These are phyloP conservation scores for Pinctada fucata DNA, from an alignment of 2,888 invertebrate species.

Conservation along the genomic window DNA sequence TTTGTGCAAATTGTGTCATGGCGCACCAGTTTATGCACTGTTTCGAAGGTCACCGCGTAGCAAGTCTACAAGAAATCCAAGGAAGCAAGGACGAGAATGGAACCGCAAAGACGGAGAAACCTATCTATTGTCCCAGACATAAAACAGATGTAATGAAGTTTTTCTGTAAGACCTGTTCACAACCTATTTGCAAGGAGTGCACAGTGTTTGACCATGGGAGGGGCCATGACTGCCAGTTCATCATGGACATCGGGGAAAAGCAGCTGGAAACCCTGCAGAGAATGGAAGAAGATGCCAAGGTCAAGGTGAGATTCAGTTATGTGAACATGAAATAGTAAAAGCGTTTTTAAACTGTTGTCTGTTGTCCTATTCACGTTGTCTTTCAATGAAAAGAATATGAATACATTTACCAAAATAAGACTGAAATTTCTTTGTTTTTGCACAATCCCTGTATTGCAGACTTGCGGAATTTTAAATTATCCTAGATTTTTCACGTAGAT, in stretches of 20 bases:
- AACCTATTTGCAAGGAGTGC: slow-evolving; percentile 97
- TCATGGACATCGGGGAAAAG: slow-evolving; percentile 78
- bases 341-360: no score
- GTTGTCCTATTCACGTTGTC: no score
- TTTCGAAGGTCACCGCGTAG: slow-evolving; percentile 96
- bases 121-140: slow-evolving; percentile 89
- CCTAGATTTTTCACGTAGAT: no score
- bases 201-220: slow-evolving; percentile 84
- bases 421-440: no score
- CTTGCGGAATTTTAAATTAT: no score
- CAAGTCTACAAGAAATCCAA: slow-evolving; percentile 81
- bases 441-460: no score
- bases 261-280: slow-evolving; percentile 88
- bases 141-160: slow-evolving; percentile 93
- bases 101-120: slow-evolving; percentile 62
- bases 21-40: slow-evolving; percentile 99
- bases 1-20: slow-evolving; percentile 98
- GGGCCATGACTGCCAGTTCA: slow-evolving; percentile 72
- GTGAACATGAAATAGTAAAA: no score
- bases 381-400: no score
- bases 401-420: no score
- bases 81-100: slow-evolving; percentile 79
- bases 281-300: slow-evolving; percentile 87
- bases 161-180: slow-evolving; percentile 94
- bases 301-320: slow-evolving; percentile 81